Percentiles rank a stretch among this genome's conserved stretches.
Evolutionary conservation across 2,113 vertebrate genomes (phyloP).

Genomic region (Microtus pennsylvanicus): DNA sequence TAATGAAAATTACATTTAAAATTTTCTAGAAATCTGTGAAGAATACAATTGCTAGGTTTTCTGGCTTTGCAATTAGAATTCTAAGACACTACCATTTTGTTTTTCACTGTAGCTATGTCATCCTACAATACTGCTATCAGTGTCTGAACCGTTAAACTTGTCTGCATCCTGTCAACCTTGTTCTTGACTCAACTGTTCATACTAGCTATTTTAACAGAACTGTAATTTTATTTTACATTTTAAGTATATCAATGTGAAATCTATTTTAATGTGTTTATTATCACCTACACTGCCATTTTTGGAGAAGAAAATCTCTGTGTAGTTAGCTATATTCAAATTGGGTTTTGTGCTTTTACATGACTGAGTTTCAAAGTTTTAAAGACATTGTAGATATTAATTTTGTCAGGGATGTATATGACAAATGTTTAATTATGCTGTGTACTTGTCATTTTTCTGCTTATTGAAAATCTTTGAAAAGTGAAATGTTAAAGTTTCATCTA

Average conservation of each 20-base stretch:
- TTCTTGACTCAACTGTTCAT: background rate
- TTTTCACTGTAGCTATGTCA: background rate
- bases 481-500: background rate
- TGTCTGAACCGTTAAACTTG: background rate
- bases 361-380: background rate
- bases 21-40: background rate
- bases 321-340: background rate
- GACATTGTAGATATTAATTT: background rate
- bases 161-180: background rate
- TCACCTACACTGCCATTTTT: background rate
- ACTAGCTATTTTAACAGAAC: background rate
- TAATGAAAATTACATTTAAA: background rate
- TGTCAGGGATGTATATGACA: background rate
- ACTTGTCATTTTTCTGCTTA: background rate
- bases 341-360: background rate
- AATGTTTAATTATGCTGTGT: background rate
- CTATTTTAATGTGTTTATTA: background rate
- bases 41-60: background rate
- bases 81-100: background rate
- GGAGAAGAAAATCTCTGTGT: background rate
- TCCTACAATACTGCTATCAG: background rate
- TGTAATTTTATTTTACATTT: constrained; percentile 5
- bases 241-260: background rate
- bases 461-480: background rate
- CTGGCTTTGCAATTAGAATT: background rate